Percentiles rank a stretch among this genome's conserved stretches.
These are phyloP conservation scores for Aradophagus sp. DNA, from an alignment of 1,140 invertebrate species.

Conservation along the genomic window DNA sequence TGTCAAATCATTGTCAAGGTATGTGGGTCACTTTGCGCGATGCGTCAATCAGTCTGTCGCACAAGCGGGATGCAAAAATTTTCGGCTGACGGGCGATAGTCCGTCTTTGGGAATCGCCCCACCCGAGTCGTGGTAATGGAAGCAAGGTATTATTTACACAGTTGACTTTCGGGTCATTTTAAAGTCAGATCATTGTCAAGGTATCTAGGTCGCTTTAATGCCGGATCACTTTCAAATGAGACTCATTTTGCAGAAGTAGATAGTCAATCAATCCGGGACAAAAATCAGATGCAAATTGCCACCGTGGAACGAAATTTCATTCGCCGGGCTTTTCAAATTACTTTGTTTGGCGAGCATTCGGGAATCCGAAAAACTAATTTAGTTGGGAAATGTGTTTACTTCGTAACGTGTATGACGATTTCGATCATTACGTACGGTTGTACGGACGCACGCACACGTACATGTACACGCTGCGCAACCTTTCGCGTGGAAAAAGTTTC, in stretches of 20 bases:
- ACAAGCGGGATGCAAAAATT: conserved; percentile 20
- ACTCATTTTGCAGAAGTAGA: conserved; percentile 38
- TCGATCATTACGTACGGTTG: no score
- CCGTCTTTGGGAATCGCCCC: conserved; percentile 28
- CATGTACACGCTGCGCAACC: not conserved
- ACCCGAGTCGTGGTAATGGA: conserved; percentile 37
- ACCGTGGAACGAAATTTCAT: conserved; percentile 19
- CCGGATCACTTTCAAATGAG: conserved; percentile 48
- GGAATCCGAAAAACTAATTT: no score
- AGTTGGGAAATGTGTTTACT: no score
- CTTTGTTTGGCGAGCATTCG: conserved; percentile 8
- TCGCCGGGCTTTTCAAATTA: conserved; percentile 11
- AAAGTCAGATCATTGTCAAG: conserved; percentile 58
- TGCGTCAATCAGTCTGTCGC: conserved; percentile 34
- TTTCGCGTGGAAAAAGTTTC: conserved; percentile 10
- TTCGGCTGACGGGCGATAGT: conserved; percentile 33
- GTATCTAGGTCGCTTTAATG: conserved; percentile 52
- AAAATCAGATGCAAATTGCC: conserved; percentile 48
- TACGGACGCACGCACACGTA: no score
- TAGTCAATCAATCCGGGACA: conserved; percentile 34
- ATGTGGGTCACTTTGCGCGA: conserved; percentile 22
- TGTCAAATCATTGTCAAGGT: conserved; percentile 35
- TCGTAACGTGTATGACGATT: no score
- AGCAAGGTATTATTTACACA: conserved; percentile 39
- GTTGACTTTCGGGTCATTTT: conserved; percentile 47